phyloP scores from a whole-genome alignment of 1,140 invertebrate genomes.

The Campodea augens region DNA sequence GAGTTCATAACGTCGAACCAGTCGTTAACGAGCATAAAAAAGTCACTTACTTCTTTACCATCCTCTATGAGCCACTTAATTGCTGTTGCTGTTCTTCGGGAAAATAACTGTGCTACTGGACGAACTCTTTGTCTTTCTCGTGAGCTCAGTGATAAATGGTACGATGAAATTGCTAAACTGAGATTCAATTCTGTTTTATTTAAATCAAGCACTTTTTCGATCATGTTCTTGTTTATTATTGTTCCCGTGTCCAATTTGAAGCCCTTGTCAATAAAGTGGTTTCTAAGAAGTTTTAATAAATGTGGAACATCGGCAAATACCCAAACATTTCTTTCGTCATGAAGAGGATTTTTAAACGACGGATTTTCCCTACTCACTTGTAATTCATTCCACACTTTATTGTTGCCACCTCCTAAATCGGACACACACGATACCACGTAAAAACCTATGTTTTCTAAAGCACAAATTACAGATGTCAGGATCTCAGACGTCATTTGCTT shows the following conservation, averaged over 20 bases:
- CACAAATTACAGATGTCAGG: not conserved
- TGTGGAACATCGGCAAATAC: conserved; percentile 15
- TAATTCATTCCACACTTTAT: conserved; percentile 8
- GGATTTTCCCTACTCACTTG: not conserved
- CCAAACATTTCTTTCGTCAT: conserved; percentile 5
- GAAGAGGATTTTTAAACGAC: conserved; percentile 9
- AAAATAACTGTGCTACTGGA: conserved; percentile 12
- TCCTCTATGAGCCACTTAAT: conserved; percentile 3
- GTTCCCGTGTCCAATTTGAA: conserved; percentile 3
- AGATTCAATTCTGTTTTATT: conserved; percentile 11
- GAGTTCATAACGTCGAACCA: conserved; percentile 14
- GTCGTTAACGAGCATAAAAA: conserved; percentile 11
- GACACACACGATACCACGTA: conserved; percentile 5
- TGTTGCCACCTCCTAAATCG: conserved; percentile 10
- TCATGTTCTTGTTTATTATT: conserved; percentile 4
- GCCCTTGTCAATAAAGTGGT: conserved; percentile 13
- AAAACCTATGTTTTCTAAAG: conserved; percentile 5
- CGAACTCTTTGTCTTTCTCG: conserved; percentile 11
- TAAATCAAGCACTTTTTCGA: conserved; percentile 10
- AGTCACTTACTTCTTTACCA: conserved; percentile 4
- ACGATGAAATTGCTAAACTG: conserved; percentile 5
- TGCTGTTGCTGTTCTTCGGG: conserved; percentile 6
- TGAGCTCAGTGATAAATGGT: conserved; percentile 4
- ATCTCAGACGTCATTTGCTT: conserved; percentile 6
- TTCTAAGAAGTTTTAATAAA: conserved; percentile 12